Base-by-base conservation (phyloP, 2,888 invertebrate genomes). In the Anagyrus pseudococci region DNA sequence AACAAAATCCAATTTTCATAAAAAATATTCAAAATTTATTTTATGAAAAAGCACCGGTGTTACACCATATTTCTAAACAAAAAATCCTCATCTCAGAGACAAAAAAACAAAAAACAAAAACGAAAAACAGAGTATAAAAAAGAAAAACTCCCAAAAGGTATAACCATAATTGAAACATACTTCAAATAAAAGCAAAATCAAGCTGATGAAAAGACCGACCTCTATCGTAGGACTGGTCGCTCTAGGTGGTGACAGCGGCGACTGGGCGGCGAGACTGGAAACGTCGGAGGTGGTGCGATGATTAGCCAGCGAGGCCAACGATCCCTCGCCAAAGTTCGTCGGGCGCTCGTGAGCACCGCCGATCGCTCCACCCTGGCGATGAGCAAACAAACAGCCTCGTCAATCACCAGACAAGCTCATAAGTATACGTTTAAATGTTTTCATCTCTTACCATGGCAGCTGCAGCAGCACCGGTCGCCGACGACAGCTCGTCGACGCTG, bases 181-280 rank as follows among this genome's bases (percentile, higher is more conserved):
- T 17, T 26, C 4, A 46, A 41, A 47, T 66, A 25, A 47, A 44
- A 55, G 25, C 37, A 7, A 47, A 41, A 55, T 29, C 17, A 29
- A 26, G 17, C n/a, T n/a, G n/a, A n/a, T 7, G 17, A 54, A 37
- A 6, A 47, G 20, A 62, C 54, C 58, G 68, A 91, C 88, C 75
- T 89, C 89, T 69, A 88, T 85, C 13, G 91, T 92, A 4, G 93
- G 93, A 75, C 91, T 92, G n/a, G 92, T 93, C 2, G 92, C 90
- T 71, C 89, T 86, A 0, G 92, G 92, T 0, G 93, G 92, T 0
- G 93, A 92, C 69, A 86, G 87, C 26, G 88, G 88, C 7, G 88
- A 88, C 50, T 87, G 88, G 74, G 89, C 89, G 7, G 87, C 87
- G 70, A 89, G 79, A 77, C 89, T 89, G 73, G 89, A 89, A 61